Percentiles rank a stretch among this genome's conserved stretches.
Evolutionary conservation across 2,888 invertebrate species (phyloP).

Genomic region (Eupeodes latifasciatus): DNA sequence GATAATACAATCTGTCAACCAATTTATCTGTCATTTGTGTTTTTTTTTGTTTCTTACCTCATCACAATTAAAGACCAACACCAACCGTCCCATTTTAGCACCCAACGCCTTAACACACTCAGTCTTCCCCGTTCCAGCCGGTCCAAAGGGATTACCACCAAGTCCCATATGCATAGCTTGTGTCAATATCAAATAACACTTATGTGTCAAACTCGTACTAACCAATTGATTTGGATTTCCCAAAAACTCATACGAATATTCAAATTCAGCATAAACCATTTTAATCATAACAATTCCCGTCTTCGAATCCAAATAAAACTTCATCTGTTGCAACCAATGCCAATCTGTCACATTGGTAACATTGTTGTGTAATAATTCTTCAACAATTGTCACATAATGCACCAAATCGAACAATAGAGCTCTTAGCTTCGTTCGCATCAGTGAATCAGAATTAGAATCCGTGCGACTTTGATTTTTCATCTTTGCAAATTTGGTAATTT

Average conservation of each 20-base stretch:
- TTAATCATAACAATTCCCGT: conserved; percentile 88
- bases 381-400: conserved; percentile 93
- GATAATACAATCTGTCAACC: too few species aligned
- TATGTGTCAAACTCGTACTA: conserved; percentile 97
- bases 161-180: conserved; percentile 98
- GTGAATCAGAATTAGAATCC: conserved; percentile 79
- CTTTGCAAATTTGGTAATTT: conserved; percentile 80
- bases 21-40: background rate
- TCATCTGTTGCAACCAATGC: conserved; percentile 97
- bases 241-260: conserved; percentile 98
- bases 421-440: conserved; percentile 94
- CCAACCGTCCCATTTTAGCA: conserved; percentile 94
- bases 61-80: conserved; percentile 98
- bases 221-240: conserved; percentile 98
- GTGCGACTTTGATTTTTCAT: conserved; percentile 81
- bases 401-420: conserved; percentile 96
- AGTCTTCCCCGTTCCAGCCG: conserved; percentile 99
- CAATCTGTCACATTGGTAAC: conserved; percentile 90
- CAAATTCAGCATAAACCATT: conserved; percentile 97
- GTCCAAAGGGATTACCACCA: conserved; percentile 99
- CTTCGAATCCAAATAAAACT: conserved; percentile 88
- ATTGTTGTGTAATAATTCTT: conserved; percentile 89
- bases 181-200: conserved; percentile 98
- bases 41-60: conserved; percentile 88
- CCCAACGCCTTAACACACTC: conserved; percentile 99